These are phyloP conservation scores for Baronia brevicornis DNA, from an alignment of 2,888 invertebrate species.

Conservation along the genomic window DNA sequence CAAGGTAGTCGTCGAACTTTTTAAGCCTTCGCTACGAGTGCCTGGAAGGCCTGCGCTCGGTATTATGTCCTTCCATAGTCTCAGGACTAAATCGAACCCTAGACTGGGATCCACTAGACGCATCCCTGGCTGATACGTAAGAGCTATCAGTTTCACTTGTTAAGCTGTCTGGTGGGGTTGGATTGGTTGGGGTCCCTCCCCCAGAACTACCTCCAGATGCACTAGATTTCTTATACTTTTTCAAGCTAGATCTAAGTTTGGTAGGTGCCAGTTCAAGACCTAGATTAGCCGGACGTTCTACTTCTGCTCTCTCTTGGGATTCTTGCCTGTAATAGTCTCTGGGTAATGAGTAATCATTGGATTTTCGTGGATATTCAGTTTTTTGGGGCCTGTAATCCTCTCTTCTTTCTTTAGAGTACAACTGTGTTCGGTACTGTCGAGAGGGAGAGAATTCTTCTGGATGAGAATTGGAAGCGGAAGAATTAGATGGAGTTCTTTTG, in stretches of 20 bases:
- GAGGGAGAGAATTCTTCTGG: slow-evolving; percentile 65
- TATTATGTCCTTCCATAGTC: slow-evolving; percentile 72
- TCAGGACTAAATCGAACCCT: slow-evolving; percentile 88
- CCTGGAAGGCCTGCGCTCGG: slow-evolving; percentile 43
- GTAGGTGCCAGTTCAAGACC: slow-evolving; percentile 81
- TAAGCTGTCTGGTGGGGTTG: slow-evolving; percentile 89
- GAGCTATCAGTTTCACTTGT: slow-evolving; percentile 90
- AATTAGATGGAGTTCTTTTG: slow-evolving; percentile 86
- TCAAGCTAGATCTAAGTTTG: slow-evolving; percentile 85
- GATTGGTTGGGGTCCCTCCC: slow-evolving; percentile 85
- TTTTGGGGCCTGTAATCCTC: slow-evolving; percentile 47
- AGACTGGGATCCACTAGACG: slow-evolving; percentile 80
- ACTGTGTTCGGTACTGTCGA: slow-evolving; percentile 40
- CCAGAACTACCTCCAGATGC: slow-evolving; percentile 76
- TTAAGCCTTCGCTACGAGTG: slow-evolving; percentile 69
- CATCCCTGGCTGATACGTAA: slow-evolving; percentile 90
- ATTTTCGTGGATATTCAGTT: slow-evolving; percentile 53
- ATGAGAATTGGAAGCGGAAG: slow-evolving; percentile 76
- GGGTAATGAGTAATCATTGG: slow-evolving; percentile 53
- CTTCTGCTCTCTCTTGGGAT: slow-evolving; percentile 40
- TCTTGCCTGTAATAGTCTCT: slow-evolving; percentile 57
- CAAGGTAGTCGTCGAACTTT: slow-evolving; percentile 69
- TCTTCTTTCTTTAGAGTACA: slow-evolving; percentile 36
- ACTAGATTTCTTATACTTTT: slow-evolving; percentile 79
- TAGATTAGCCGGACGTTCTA: slow-evolving; percentile 61